These are phyloP conservation scores for Xanthia togata DNA, from an alignment of 2,888 invertebrate species.

Conservation along the genomic window DNA sequence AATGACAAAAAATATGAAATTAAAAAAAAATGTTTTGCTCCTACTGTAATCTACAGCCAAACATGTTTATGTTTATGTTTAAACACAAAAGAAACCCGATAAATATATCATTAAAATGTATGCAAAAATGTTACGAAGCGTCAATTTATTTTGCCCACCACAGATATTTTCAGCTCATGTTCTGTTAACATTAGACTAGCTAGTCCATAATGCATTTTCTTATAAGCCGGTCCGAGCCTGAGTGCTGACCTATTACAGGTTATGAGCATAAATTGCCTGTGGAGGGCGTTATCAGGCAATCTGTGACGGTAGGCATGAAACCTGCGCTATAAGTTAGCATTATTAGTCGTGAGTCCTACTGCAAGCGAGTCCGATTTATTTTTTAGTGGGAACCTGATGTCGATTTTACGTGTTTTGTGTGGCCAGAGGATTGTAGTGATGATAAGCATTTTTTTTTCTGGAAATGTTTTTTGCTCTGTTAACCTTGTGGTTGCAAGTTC, in stretches of 20 bases:
- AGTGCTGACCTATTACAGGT: constrained; percentile 67
- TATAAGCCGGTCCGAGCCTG: constrained; percentile 32
- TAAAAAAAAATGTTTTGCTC: too few relatives aligned
- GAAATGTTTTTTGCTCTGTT: too few relatives aligned
- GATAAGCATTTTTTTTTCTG: too few relatives aligned
- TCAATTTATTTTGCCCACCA: neutral
- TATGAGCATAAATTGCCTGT: constrained; percentile 73
- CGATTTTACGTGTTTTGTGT: neutral
- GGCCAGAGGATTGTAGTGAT: too few relatives aligned
- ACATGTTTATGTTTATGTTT: too few relatives aligned
- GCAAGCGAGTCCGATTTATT: constrained; percentile 14
- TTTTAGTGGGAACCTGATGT: neutral
- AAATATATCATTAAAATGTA: neutral
- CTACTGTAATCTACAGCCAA: too few relatives aligned
- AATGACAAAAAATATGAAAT: too few relatives aligned
- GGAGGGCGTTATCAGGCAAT: constrained; percentile 71
- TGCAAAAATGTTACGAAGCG: neutral
- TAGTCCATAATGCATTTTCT: constrained; percentile 61
- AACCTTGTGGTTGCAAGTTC: too few relatives aligned
- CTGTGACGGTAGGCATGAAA: constrained; percentile 70
- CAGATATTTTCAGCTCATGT: constrained; percentile 29
- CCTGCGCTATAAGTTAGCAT: constrained; percentile 53
- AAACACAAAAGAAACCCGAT: neutral
- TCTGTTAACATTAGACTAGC: constrained; percentile 23
- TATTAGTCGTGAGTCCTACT: constrained; percentile 37